These are phyloP conservation scores for Lochmaea crataegi DNA, from an alignment of 2,888 invertebrate species.

Conservation along the genomic window DNA sequence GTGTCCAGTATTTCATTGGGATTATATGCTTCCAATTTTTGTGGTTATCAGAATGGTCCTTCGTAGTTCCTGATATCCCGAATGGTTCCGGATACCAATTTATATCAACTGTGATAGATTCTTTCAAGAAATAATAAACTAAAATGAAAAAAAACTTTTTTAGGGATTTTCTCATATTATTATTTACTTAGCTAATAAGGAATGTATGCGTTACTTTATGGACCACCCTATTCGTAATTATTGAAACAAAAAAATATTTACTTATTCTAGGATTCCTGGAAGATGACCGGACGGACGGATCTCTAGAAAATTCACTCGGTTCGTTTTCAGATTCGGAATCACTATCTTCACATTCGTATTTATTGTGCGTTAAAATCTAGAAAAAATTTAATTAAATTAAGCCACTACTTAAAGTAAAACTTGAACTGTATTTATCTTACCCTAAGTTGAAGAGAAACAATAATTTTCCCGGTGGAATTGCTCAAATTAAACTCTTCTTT, in stretches of 20 bases:
- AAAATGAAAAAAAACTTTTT: too few relatives aligned
- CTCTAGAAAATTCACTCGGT: slow-evolving; percentile 31
- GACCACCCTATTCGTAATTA: background rate
- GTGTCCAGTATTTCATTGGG: too few relatives aligned
- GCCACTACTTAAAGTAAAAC: background rate
- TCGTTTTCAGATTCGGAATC: slow-evolving; percentile 50
- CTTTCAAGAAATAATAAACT: too few relatives aligned
- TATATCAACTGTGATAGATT: too few relatives aligned
- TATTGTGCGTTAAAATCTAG: slow-evolving; percentile 57
- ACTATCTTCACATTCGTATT: slow-evolving; percentile 49
- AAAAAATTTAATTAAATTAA: slow-evolving; percentile 28
- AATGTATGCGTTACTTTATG: too few relatives aligned
- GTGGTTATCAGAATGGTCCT: too few relatives aligned
- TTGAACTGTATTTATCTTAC: slow-evolving; percentile 63
- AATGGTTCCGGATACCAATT: too few relatives aligned
- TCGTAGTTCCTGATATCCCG: too few relatives aligned
- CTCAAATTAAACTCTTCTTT: slow-evolving; percentile 81
- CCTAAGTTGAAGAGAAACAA: slow-evolving; percentile 78
- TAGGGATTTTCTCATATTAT: too few relatives aligned
- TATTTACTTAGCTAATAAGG: too few relatives aligned
- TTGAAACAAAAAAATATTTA: slow-evolving; percentile 15
- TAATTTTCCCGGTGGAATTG: slow-evolving; percentile 76
- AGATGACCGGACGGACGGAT: slow-evolving; percentile 35
- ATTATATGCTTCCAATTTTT: too few relatives aligned
- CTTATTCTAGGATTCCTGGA: slow-evolving; percentile 33